phyloP scores from a whole-genome alignment of 2,113 vertebrate genomes.

The Toxotes chatareus region DNA sequence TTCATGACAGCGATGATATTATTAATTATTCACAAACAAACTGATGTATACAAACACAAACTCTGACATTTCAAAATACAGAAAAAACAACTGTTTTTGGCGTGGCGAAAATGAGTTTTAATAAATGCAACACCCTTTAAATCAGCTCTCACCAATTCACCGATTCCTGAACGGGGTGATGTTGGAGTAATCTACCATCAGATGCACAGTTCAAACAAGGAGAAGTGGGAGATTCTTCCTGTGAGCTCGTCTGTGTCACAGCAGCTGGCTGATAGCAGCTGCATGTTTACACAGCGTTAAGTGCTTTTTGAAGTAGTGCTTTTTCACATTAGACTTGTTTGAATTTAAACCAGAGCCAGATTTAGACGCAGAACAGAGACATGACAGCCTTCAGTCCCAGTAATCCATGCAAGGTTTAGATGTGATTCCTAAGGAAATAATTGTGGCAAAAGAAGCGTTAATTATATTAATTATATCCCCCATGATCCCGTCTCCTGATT shows the following conservation, averaged over 20 bases:
- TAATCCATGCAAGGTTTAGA: no score
- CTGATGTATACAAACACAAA: neutral
- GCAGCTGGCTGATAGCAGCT: conserved; percentile 54
- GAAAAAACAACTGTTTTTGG: neutral
- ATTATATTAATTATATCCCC: no score
- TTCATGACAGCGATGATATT: no score
- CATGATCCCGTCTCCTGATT: no score
- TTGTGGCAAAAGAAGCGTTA: neutral
- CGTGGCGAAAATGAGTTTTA: neutral
- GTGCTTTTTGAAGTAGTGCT: conserved; percentile 50
- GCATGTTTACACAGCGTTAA: conserved; percentile 56
- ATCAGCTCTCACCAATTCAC: neutral
- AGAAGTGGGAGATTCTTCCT: neutral
- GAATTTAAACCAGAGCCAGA: neutral
- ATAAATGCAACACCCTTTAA: neutral
- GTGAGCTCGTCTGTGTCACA: neutral
- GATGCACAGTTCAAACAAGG: neutral
- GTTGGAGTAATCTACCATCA: neutral
- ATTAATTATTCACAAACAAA: neutral
- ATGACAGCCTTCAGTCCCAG: neutral
- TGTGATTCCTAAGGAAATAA: neutral
- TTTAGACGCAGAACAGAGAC: no score
- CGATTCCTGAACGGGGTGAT: no score
- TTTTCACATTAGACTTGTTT: conserved; percentile 18
- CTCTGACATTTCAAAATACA: no score